Conservation (phyloP, 2,888 invertebrate species). For the Argyresthia goedartella region DNA sequence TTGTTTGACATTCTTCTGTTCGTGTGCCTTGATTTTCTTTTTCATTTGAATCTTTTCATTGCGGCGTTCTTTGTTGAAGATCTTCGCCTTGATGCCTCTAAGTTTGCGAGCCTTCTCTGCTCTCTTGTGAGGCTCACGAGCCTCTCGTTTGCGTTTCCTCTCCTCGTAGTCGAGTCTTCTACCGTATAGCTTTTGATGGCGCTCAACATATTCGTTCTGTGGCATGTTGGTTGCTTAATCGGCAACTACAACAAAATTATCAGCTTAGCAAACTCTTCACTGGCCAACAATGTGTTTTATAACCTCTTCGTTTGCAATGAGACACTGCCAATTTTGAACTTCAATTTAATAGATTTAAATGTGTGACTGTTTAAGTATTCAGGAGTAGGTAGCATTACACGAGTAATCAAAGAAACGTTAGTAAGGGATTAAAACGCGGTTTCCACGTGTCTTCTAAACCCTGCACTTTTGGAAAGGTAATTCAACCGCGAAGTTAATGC, state of each 20-base stretch:
- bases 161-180: constrained; percentile 98
- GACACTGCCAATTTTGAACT: background rate
- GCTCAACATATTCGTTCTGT: constrained; percentile 99
- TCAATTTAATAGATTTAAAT: background rate
- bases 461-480: background rate
- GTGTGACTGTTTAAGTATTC: background rate
- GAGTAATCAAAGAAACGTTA: background rate
- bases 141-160: constrained; percentile 94
- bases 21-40: constrained; percentile 97
- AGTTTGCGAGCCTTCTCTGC: constrained; percentile 93
- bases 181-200: constrained; percentile 96
- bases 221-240: constrained; percentile 82
- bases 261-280: constrained; percentile 16
- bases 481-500: background rate
- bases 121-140: constrained; percentile 92
- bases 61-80: constrained; percentile 96
- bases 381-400: background rate
- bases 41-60: constrained; percentile 99
- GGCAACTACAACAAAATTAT: constrained; percentile 68
- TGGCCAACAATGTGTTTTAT: background rate
- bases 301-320: constrained; percentile 6
- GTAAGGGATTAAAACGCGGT: background rate
- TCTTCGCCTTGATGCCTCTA: constrained; percentile 96
- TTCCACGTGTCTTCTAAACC: background rate
- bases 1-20: constrained; percentile 92